phyloP scores from a whole-genome alignment of 1,140 invertebrate species.

The Zaprionus nigranus region DNA sequence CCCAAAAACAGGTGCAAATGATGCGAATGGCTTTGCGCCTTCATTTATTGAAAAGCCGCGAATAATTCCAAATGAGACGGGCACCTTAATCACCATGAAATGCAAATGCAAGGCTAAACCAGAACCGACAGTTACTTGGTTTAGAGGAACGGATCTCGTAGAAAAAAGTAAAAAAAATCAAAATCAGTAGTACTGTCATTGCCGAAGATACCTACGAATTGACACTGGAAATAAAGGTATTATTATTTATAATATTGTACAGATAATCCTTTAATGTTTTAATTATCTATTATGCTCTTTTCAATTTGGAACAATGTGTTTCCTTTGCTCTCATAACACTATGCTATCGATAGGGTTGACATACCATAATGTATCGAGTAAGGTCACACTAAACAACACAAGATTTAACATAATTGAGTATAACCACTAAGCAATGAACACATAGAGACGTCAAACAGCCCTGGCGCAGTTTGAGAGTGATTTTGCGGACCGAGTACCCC shows the following conservation, averaged over 20 bases:
- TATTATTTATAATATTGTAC: background rate
- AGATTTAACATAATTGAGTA: too few relatives aligned
- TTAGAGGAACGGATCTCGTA: slow-evolving; percentile 93
- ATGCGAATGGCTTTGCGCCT: slow-evolving; percentile 95
- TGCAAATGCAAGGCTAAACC: slow-evolving; percentile 97
- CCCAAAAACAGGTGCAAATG: slow-evolving; percentile 90
- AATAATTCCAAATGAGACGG: slow-evolving; percentile 98
- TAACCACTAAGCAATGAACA: too few relatives aligned
- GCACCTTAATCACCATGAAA: slow-evolving; percentile 97
- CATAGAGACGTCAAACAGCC: too few relatives aligned
- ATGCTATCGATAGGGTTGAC: too few relatives aligned
- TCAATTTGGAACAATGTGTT: too few relatives aligned
- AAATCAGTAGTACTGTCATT: slow-evolving; percentile 90
- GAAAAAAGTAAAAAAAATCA: slow-evolving; percentile 94
- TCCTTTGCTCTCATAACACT: too few relatives aligned
- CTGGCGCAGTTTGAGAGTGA: too few relatives aligned
- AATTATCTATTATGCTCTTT: too few relatives aligned
- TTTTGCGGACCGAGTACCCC: too few relatives aligned
- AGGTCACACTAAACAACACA: too few relatives aligned
- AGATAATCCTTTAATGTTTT: too few relatives aligned
- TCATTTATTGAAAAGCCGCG: slow-evolving; percentile 98
- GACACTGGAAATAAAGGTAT: slow-evolving; percentile 94
- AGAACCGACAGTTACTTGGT: slow-evolving; percentile 95
- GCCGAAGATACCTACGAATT: slow-evolving; percentile 96
- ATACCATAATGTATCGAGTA: too few relatives aligned